Conservation (phyloP, 1,140 invertebrate species). For the Rhyacophila brunnea region DNA sequence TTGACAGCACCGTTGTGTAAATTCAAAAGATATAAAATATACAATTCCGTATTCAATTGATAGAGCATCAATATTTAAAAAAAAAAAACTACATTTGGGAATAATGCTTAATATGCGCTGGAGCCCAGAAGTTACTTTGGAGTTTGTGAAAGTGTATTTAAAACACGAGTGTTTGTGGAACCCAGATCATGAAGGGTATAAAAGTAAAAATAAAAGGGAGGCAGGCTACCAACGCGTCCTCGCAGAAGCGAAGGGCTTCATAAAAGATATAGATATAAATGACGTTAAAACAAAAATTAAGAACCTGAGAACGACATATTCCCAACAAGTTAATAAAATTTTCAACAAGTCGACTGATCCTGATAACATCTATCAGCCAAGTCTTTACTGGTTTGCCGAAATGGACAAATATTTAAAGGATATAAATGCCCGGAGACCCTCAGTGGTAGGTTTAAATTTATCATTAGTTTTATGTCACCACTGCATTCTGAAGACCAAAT, state of each 20-base stretch:
- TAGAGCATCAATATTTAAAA: too few species aligned
- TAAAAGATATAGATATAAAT: constrained; percentile 39
- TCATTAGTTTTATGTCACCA: too few species aligned
- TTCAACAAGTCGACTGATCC: constrained; percentile 45
- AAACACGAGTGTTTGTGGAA: constrained; percentile 54
- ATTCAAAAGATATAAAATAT: too few species aligned
- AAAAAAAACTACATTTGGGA: too few species aligned
- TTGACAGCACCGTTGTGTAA: too few species aligned
- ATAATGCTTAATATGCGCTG: constrained; percentile 34
- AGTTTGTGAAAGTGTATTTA: constrained; percentile 53
- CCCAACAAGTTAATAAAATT: constrained; percentile 53
- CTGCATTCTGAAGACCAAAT: too few species aligned
- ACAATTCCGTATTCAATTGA: too few species aligned
- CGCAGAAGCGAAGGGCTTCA: constrained; percentile 43
- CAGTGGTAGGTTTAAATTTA: too few species aligned
- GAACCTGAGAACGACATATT: constrained; percentile 50
- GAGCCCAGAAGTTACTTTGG: constrained; percentile 28
- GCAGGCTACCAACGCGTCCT: constrained; percentile 44
- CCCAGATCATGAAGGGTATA: constrained; percentile 45
- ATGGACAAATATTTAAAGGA: constrained; percentile 50
- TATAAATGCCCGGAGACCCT: neutral
- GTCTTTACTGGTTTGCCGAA: constrained; percentile 48
- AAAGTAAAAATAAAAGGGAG: constrained; percentile 44
- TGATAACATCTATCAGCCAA: constrained; percentile 46
- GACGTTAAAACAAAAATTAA: constrained; percentile 54